Evolutionary conservation across 2,797 vertebrate genomes (phyloP), one percentile per base, ranked within the genome.

Genomic region (Gymnoscopelus braueri): DNA sequence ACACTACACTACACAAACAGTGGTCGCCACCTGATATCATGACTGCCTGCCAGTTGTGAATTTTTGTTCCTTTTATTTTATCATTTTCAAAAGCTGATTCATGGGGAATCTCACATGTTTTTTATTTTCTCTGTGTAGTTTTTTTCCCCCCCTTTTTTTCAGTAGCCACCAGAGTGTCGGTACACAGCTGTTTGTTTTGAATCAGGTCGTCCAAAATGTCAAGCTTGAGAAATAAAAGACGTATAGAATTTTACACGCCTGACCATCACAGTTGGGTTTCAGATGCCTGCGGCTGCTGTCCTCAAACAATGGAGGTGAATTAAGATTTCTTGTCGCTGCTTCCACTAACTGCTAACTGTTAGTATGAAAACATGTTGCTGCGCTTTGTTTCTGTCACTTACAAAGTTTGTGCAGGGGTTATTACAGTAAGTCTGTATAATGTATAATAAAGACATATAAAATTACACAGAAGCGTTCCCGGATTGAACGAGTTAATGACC

Each of bases 171-270:
- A 63, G 78, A 76, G 69, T 78, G 77, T 87, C 70, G 78, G 55
- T 77, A 64, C 74, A 84, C 78, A 71, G 68, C 80, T 90, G 72
- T 80, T 82, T 86, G 76, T 84, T 84, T 85, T 68, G 68, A 88
- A 83, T 83, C 81, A 78, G 87, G 87, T 76, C 48, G 68, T 67
- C 80, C 59, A 67, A 82, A 4, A 60, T 83, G 81, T 85, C 71
- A 84, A 86, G 63, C 62, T 86, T 76, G 60, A 84, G 77, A 72
- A 88, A 88, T 82, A 82, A 88, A 19, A 88, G 78, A 84, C 15
- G 58, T 84, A 74, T 86, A 82, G 24, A 84, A 69, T 83, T 84
- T 79, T 78, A 83, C 84, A 82, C 59, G 78, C 60, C 72, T 78
- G 80, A 76, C 67, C 56, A 48, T 7, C 10, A 44, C 8, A 44